Base-by-base conservation (phyloP, 2,888 invertebrate species). In the Bembecia ichneumoniformis region DNA sequence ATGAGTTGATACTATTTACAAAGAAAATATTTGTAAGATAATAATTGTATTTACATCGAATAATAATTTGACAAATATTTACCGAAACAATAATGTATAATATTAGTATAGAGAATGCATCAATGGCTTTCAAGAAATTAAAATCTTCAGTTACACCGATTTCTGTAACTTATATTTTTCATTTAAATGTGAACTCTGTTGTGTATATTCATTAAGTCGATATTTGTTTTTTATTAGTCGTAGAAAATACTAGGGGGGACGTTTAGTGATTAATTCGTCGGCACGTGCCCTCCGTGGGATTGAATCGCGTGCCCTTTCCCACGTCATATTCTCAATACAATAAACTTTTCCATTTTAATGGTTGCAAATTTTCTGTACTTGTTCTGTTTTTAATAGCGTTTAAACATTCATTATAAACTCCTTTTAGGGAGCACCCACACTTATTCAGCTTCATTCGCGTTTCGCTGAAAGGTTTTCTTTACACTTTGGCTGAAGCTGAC, bases 201-300 rank as follows among this genome's bases (percentile, higher is more conserved):
- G 11, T 40, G 3, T 11, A 4, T 13, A 40, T 40, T 40, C 3
- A 40, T 40, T 40, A 28, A 28, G 11, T 40, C 7, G 5, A 40
- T 13, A 40, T 40, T 3, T 11, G 14, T 40, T 40, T 11, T 40
- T n/a, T n/a, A 13, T 40, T 11, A 11, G 28, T 40, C 11, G 14
- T 13, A n/a, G 3, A 14, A 40, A 14, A 13, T 10, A 3, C 40
- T 40, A 7, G n/a, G n/a, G 4, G 40, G 40, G 40, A 11, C 14
- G 51, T 49, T 48, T 49, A 44, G 51, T 50, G 48, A 61, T 59
- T 57, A 40, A 55, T 58, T 57, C 60, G 47, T 13, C 2, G 62
- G 65, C 75, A 72, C 75, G 75, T 69, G 74, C 54, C 53, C 46
- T 50, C 43, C 74, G 78, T 79, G 78, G 52, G 78, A 79, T 50